Percentiles rank a stretch among this genome's conserved stretches.
These are phyloP conservation scores for Junco hyemalis DNA, from an alignment of 2,113 vertebrate genomes.

Conservation along the genomic window DNA sequence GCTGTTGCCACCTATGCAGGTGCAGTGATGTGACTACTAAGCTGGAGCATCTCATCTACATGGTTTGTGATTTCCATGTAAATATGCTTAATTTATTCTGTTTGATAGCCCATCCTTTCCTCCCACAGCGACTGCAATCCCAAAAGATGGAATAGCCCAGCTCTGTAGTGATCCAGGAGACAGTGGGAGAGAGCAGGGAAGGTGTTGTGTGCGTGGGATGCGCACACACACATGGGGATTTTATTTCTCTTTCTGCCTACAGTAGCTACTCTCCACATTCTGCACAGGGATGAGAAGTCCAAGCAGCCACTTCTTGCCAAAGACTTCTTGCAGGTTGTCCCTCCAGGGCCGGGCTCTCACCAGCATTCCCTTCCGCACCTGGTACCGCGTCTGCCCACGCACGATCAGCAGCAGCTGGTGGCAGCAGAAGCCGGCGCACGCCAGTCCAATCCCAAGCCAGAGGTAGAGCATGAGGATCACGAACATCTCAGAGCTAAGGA, in stretches of 20 bases:
- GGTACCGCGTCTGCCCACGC: constrained; percentile 90
- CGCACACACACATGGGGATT: background rate
- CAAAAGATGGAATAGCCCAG: background rate
- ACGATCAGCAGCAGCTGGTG: constrained; percentile 94
- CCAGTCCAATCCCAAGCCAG: constrained; percentile 95
- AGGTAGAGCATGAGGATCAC: constrained; percentile 98
- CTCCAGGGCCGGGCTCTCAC: constrained; percentile 83
- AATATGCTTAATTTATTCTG: constrained; percentile 23
- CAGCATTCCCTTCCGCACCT: constrained; percentile 83
- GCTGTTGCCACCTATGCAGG: background rate
- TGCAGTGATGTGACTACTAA: constrained; percentile 43
- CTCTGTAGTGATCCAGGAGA: background rate
- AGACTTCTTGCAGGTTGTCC: constrained; percentile 89
- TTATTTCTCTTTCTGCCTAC: constrained; percentile 69
- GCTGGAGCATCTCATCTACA: constrained; percentile 11
- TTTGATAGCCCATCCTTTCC: constrained; percentile 3
- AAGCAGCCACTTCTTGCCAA: constrained; percentile 91
- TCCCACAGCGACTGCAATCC: background rate
- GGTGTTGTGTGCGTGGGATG: background rate
- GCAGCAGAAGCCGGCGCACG: constrained; percentile 94
- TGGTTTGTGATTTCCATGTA: background rate
- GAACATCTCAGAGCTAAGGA: constrained; percentile 93
- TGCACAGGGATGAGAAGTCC: constrained; percentile 88
- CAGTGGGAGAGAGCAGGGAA: background rate
- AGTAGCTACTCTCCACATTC: constrained; percentile 78